These are phyloP conservation scores for Trisateles emortualis DNA, from an alignment of 2,888 invertebrate genomes.

Conservation along the genomic window DNA sequence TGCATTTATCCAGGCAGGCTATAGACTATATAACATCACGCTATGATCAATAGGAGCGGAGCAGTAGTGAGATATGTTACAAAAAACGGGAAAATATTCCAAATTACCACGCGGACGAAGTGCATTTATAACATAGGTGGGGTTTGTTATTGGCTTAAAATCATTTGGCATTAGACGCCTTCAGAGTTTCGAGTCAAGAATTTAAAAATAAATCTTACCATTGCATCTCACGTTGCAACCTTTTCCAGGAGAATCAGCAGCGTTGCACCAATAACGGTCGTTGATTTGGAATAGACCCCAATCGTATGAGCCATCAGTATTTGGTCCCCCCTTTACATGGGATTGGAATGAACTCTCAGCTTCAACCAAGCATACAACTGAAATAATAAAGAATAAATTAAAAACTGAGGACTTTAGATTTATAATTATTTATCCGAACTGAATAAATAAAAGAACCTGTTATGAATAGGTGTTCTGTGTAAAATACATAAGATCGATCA, in stretches of 20 bases:
- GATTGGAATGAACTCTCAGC: conserved; percentile 77
- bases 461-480: no score
- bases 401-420: not conserved
- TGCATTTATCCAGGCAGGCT: no score
- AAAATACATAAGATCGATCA: no score
- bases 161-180: not conserved
- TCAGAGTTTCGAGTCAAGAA: not conserved
- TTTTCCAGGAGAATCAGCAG: conserved; percentile 45
- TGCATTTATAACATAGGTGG: no score
- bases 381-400: conserved; percentile 1
- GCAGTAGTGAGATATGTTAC: no score
- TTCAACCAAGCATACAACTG: conserved; percentile 79
- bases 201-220: not conserved
- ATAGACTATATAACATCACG: no score
- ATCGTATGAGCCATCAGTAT: conserved; percentile 69
- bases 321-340: conserved; percentile 64
- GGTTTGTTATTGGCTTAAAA: no score
- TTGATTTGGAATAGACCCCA: conserved; percentile 68
- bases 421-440: no score
- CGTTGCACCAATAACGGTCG: conserved; percentile 59
- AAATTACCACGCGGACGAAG: no score
- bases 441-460: no score
- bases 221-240: conserved; percentile 26
- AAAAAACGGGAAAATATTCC: no score
- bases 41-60: no score